A percentile compares a stretch with the other conserved stretches of the same genome.
These are phyloP conservation scores for Caenorhabditis sinica DNA, from an alignment of 2,888 invertebrate genomes.

Conservation along the genomic window DNA sequence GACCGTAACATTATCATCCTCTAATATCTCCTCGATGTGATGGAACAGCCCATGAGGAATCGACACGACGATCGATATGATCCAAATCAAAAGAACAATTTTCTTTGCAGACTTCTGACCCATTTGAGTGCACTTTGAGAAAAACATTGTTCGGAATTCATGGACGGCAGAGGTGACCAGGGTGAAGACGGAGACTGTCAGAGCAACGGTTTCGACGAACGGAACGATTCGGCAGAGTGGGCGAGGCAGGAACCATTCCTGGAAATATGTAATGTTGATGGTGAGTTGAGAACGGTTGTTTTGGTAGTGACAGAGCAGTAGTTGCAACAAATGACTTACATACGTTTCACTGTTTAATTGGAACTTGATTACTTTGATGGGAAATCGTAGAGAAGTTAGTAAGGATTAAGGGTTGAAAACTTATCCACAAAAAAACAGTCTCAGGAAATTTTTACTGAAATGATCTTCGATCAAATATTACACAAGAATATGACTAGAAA, in stretches of 20 bases:
- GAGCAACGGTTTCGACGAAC: conserved; percentile 91
- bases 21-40: conserved; percentile 41
- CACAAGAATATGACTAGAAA: no score
- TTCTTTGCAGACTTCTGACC: conserved; percentile 68
- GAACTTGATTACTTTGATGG: no score
- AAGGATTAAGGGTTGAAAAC: no score
- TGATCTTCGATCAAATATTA: no score
- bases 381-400: no score
- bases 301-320: no score
- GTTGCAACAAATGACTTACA: no score
- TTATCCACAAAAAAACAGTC: no score
- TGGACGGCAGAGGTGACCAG: conserved; percentile 92
- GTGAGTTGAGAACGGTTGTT: no score
- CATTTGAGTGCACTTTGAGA: conserved; percentile 72
- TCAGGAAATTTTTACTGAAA: no score
- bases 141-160: conserved; percentile 86
- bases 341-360: no score
- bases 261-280: conserved; percentile 27
- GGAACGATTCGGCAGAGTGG: conserved; percentile 94
- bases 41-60: conserved; percentile 79
- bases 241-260: conserved; percentile 91
- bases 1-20: conserved; percentile 14
- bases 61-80: conserved; percentile 73
- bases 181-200: conserved; percentile 93
- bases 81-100: conserved; percentile 75